Base-by-base conservation (phyloP, 2,797 vertebrate species). In the Enteromius fasciolatus region DNA sequence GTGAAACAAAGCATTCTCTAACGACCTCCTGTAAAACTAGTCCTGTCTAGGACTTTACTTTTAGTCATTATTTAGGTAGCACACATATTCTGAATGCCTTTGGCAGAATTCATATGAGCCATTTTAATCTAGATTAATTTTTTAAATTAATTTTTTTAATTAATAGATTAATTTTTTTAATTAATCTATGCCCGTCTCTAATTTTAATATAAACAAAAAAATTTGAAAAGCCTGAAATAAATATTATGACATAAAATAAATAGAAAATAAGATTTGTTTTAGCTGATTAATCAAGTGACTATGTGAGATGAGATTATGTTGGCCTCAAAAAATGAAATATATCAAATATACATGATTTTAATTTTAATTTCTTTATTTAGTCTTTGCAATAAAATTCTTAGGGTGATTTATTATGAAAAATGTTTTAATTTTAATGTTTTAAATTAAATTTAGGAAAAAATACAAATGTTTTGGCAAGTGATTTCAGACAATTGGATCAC, bases 321-420 rank as follows among this genome's bases (percentile, higher is more conserved):
- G 39, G 44, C n/a, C 46, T 69, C 18, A 57, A 57, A 10, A 48
- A 20, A 4, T 31, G 10, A 31, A 2, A 33, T 5, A 0, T 15
- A 3, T 2, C 69, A 20, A 73, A 52, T 33, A 12, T 33, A 20
- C 4, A 11, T 31, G 1, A 50, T 31, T 18, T 72, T 20, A 25
- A 10, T 15, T 4, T 15, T 0, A 14, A 1, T 23, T 23, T 39
- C n/a, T 41, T 41, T 0, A 0, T 18, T 70, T 23, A 11, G 52
- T 23, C 20, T 46, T 36, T 64, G 31, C 8, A 25, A 1, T 68
- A 15, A 68, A 23, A 1, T 8, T 70, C 8, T 28, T 70, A 70
- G 20, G 48, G 10, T 18, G 28, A 48, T 36, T 36, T 36, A 36
- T 14, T 18, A 28, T 18, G 0, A 28, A 18, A 70, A 28, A 28